phyloP scores from a whole-genome alignment of 1,140 invertebrate genomes.

The Bemisia tabaci region DNA sequence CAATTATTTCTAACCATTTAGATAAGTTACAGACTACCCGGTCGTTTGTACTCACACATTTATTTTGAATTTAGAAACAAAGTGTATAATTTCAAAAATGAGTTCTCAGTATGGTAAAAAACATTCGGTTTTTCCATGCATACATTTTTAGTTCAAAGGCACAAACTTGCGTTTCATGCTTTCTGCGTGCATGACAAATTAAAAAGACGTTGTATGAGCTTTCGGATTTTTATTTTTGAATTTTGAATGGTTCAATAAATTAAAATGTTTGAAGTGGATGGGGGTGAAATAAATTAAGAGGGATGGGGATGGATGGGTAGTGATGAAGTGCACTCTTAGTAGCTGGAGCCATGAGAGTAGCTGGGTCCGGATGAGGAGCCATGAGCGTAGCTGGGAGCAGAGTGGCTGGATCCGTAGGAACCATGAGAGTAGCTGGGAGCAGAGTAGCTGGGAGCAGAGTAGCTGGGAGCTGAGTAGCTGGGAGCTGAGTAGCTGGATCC shows the following conservation, averaged over 20 bases:
- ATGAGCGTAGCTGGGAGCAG: background rate
- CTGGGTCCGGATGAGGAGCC: background rate
- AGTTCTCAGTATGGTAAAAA: no score
- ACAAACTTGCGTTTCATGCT: no score
- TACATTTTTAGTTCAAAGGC: no score
- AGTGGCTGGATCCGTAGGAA: background rate
- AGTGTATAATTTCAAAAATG: no score
- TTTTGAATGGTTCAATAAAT: background rate
- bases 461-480: background rate
- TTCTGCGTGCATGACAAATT: background rate
- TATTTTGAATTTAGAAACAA: no score
- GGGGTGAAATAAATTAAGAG: background rate
- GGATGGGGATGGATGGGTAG: background rate
- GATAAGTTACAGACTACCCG: no score
- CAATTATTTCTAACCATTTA: no score
- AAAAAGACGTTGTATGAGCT: background rate
- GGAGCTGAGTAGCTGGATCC: background rate
- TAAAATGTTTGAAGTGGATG: background rate
- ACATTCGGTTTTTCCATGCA: no score
- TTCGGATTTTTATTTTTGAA: background rate
- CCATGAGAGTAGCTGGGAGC: background rate
- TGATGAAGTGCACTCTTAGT: background rate
- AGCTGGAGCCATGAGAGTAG: background rate
- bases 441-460: background rate
- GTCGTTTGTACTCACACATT: no score